A percentile compares a stretch with the other conserved stretches of the same genome.
These are phyloP conservation scores for Paramormyrops kingsleyae DNA, from an alignment of 2,113 vertebrate species.

Conservation along the genomic window DNA sequence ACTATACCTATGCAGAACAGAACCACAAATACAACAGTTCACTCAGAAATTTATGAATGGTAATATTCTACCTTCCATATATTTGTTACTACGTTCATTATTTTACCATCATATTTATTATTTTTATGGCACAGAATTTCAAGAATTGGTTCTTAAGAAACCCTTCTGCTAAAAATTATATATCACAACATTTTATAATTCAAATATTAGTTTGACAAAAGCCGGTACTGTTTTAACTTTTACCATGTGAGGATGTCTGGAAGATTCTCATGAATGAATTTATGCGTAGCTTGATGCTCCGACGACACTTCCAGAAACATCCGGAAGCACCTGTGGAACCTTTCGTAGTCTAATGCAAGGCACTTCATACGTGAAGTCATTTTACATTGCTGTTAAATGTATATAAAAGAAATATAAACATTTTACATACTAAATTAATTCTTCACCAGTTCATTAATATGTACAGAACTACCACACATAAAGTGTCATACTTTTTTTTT, in stretches of 20 bases:
- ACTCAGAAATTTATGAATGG: neutral
- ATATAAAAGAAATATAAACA: neutral
- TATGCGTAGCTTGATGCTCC: slow-evolving; percentile 73
- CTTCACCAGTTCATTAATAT: neutral
- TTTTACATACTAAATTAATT: neutral
- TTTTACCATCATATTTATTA: neutral
- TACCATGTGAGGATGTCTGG: slow-evolving; percentile 64
- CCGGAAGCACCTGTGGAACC: slow-evolving; percentile 67
- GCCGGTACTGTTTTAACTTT: neutral
- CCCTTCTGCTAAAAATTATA: neutral
- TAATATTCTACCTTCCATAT: neutral
- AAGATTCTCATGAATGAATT: slow-evolving; percentile 65
- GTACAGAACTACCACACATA: neutral
- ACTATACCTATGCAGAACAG: neutral
- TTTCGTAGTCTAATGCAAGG: slow-evolving; percentile 53
- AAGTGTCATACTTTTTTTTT: neutral
- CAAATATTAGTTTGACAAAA: neutral
- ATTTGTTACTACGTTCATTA: neutral
- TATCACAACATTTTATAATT: neutral
- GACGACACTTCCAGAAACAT: slow-evolving; percentile 73
- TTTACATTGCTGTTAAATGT: slow-evolving; percentile 29
- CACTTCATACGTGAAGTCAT: slow-evolving; percentile 56
- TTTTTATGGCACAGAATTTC: neutral
- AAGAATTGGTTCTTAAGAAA: neutral
- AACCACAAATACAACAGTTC: neutral